Conservation (phyloP, 2,888 invertebrate genomes). For the Lacanobia oleracea region DNA sequence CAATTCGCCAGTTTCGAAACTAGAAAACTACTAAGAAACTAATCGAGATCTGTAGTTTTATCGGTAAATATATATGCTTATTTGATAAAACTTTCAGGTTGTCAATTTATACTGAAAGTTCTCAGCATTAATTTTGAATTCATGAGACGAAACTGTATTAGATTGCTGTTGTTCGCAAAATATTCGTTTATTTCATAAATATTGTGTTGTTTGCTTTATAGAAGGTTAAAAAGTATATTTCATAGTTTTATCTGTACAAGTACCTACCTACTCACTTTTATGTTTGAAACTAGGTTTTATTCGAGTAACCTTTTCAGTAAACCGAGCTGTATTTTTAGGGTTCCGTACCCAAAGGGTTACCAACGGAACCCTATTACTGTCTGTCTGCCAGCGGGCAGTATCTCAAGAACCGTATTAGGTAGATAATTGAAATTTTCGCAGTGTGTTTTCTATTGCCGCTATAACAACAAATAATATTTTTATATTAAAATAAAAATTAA, state of each 20-base stretch:
- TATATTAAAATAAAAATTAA: too few relatives aligned
- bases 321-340: neutral
- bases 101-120: slow-evolving; percentile 52
- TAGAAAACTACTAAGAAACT: slow-evolving; percentile 17
- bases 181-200: slow-evolving; percentile 25
- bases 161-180: slow-evolving; percentile 41
- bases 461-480: too few relatives aligned
- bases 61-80: slow-evolving; percentile 42
- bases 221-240: slow-evolving; percentile 8
- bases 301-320: neutral
- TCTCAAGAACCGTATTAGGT: too few relatives aligned
- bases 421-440: too few relatives aligned
- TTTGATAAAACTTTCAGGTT: slow-evolving; percentile 51
- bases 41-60: slow-evolving; percentile 33
- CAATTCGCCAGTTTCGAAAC: slow-evolving; percentile 6
- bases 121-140: slow-evolving; percentile 54
- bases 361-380: too few relatives aligned
- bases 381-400: too few relatives aligned
- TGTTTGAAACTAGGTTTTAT: neutral
- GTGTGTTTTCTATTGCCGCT: too few relatives aligned
- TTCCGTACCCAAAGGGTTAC: too few relatives aligned
- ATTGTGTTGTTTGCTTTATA: slow-evolving; percentile 16
- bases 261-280: too few relatives aligned
- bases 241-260: neutral
- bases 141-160: slow-evolving; percentile 49